phyloP scores from a whole-genome alignment of 1,140 invertebrate genomes.

The Ceratina japonica region DNA sequence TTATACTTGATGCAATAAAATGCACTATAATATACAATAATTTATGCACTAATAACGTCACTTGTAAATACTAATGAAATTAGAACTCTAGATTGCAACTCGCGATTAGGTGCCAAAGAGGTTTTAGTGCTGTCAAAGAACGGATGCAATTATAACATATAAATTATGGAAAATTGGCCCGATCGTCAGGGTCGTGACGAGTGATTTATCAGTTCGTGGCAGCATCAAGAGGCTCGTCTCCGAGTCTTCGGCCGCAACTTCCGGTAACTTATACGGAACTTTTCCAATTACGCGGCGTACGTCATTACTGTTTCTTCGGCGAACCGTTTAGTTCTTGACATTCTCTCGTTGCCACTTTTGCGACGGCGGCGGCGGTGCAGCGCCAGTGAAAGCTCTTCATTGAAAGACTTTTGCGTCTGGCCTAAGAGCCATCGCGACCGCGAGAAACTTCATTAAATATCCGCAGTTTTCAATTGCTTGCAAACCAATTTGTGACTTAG shows the following conservation, averaged over 20 bases:
- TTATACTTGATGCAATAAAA: too few species aligned
- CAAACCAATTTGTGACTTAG: not conserved
- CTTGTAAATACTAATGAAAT: too few species aligned
- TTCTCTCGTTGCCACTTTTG: constrained; percentile 43
- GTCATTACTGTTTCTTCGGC: constrained; percentile 49
- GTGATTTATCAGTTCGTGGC: constrained; percentile 50
- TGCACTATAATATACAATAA: too few species aligned
- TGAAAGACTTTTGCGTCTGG: constrained; percentile 29
- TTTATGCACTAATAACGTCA: too few species aligned
- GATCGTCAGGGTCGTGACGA: constrained; percentile 11
- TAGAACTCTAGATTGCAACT: too few species aligned
- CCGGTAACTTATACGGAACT: constrained; percentile 61
- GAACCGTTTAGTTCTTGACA: constrained; percentile 44
- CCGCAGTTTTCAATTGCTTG: constrained; percentile 2
- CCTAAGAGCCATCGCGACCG: not conserved
- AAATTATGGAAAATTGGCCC: constrained; percentile 5
- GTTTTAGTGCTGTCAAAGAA: not conserved
- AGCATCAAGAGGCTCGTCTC: constrained; percentile 40
- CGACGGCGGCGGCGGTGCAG: not conserved
- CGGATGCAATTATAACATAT: not conserved
- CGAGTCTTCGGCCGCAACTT: constrained; percentile 53
- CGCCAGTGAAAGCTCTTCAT: constrained; percentile 30
- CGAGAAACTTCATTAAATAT: constrained; percentile 39
- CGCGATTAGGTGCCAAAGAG: not conserved
- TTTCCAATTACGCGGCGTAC: constrained; percentile 67